phyloP scores from a whole-genome alignment of 2,113 vertebrate species.

The Trichomycterus rosablanca region DNA sequence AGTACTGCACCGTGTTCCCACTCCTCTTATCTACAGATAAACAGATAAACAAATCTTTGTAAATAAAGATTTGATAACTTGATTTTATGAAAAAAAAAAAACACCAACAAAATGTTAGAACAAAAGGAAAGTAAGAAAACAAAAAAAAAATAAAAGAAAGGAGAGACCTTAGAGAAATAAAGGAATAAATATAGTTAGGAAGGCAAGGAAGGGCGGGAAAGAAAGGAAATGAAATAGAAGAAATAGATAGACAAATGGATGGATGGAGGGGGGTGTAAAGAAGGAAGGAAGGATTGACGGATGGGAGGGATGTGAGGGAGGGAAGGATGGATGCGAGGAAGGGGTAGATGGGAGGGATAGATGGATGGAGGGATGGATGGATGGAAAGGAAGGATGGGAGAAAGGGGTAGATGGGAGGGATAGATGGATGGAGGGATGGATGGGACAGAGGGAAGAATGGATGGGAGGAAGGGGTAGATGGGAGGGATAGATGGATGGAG shows the following conservation, averaged over 20 bases:
- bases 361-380: background rate
- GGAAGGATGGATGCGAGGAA: background rate
- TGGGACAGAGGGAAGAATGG: too few species aligned
- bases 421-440: too few species aligned
- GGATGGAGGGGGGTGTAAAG: background rate
- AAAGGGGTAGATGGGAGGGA: too few species aligned
- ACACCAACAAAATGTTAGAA: background rate
- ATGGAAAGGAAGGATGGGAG: too few species aligned
- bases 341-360: background rate
- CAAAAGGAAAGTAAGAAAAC: too few species aligned
- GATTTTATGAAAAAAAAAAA: background rate
- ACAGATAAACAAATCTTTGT: background rate
- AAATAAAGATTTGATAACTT: background rate
- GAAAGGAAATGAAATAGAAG: background rate
- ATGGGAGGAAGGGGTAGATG: too few species aligned
- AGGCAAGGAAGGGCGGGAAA: background rate
- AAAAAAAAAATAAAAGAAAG: background rate
- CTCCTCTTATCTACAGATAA: slow-evolving; percentile 84
- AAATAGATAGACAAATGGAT: background rate
- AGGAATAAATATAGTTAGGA: background rate
- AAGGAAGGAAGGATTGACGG: background rate
- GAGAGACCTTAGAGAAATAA: too few species aligned
- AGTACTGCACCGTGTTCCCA: slow-evolving; percentile 97
- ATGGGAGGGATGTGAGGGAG: too few species aligned
- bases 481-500: slow-evolving; percentile 5